Conservation (phyloP, 2,113 vertebrate genomes). For the Gallinago paraguaiae region DNA sequence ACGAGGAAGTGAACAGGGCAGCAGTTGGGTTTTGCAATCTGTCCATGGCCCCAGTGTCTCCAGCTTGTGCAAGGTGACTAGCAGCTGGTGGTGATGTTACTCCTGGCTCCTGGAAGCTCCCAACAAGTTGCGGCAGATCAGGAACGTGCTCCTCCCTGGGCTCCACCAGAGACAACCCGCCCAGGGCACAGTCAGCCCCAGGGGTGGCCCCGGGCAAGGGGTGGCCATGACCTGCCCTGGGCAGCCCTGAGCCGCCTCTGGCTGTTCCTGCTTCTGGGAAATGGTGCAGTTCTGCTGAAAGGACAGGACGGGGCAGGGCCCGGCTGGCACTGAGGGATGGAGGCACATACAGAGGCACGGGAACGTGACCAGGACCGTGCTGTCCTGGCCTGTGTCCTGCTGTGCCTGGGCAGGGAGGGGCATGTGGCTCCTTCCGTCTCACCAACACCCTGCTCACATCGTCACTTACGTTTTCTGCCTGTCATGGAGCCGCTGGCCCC, state of each 20-base stretch:
- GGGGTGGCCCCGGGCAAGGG: not conserved
- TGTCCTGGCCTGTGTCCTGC: not conserved
- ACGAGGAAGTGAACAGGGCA: not conserved
- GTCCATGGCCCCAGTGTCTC: rapidly evolving
- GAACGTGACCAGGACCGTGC: rapidly evolving
- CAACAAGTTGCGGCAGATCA: not conserved
- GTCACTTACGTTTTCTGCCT: not conserved
- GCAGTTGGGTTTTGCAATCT: not conserved
- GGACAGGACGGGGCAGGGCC: not conserved
- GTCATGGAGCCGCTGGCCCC: not conserved
- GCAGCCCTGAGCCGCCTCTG: not conserved
- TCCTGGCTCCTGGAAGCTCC: not conserved
- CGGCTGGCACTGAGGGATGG: not conserved
- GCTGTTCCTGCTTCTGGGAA: not conserved
- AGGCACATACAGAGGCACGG: rapidly evolving
- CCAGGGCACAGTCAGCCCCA: rapidly evolving
- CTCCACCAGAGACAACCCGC: not conserved
- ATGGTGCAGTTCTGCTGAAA: not conserved
- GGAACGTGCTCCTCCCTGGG: not conserved
- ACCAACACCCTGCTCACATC: not conserved
- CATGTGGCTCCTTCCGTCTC: rapidly evolving
- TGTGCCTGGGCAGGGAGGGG: not conserved
- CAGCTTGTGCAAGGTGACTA: not conserved
- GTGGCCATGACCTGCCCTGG: not conserved
- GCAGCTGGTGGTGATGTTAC: not conserved